Evolutionary conservation across 1,140 invertebrate genomes (phyloP), one percentile per base, ranked within the genome.

Genomic region (Neodiprion lecontei): DNA sequence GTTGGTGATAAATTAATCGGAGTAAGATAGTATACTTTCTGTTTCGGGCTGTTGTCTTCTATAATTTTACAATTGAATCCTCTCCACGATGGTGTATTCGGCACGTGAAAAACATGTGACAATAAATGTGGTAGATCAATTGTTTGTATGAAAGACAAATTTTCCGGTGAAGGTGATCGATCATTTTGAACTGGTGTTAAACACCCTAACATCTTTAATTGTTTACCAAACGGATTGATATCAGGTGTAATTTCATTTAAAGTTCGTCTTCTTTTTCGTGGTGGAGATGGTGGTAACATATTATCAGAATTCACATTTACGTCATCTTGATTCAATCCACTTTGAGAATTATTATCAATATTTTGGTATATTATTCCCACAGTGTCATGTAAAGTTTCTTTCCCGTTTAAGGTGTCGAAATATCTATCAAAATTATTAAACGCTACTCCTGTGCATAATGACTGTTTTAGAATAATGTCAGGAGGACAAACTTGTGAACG

Each of bases 11-110:
- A 21, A 21, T 21, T 21, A 17, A 82, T 82, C 11, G 78, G 69
- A 49, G 76, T 68, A 47, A 81, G 74, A 69, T 80, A 81, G 11
- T n/a, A 77, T 1, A 80, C 70, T 48, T 73, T 72, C 72, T 80
- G 74, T 40, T 70, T 70, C 12, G 7, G 3, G 11, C 1, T 67
- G 23, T 67, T 67, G 72, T 75, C 75, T 49, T 78, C 8, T 11
- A 65, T n/a, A 17, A 78, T 68, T 67, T 23, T 17, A 73, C 17
- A 40, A 67, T 78, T 72, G n/a, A 72, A 77, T 0, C 79, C 77
- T n/a, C 75, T 72, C 79, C 75, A 79, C 77, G 78, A 76, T 47
- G 79, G 72, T 1, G 72, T 21, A 21, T 21, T 21, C 17, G 17
- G 17, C 17, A 21, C 17, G 17, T 21, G 17, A 21, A 21, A 21